Evolutionary conservation across 2,888 invertebrate genomes (phyloP).

Genomic region (Cryptus viduatorius): DNA sequence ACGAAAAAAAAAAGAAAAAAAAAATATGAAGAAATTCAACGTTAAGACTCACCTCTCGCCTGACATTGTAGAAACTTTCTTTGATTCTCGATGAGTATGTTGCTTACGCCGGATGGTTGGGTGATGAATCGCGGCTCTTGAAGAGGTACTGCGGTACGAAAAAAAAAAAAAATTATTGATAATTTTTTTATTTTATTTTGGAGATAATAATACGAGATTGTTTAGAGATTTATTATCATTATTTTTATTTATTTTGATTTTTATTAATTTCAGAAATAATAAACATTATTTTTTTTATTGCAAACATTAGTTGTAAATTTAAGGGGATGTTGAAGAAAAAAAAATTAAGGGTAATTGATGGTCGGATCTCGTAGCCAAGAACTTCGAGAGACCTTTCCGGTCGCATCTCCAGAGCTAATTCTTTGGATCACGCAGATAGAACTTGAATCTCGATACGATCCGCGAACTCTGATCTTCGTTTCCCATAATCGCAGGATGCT

Average conservation of each 20-base stretch:
- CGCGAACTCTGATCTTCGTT: conserved; percentile 11
- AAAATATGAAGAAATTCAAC: neutral
- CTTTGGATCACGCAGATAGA: conserved; percentile 17
- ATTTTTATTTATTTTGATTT: too few relatives aligned
- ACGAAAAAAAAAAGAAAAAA: conserved; percentile 3
- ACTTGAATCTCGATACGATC: conserved; percentile 10
- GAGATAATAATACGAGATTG: too few relatives aligned
- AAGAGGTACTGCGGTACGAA: conserved; percentile 86
- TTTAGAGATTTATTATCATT: too few relatives aligned
- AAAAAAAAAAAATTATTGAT: conserved; percentile 65
- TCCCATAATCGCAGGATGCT: conserved; percentile 58
- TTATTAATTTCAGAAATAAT: too few relatives aligned
- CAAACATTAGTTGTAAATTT: too few relatives aligned
- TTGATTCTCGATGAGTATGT: conserved; percentile 94
- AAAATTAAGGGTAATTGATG: neutral
- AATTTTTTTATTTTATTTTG: too few relatives aligned
- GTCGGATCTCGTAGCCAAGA: too few relatives aligned
- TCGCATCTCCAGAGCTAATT: conserved; percentile 8
- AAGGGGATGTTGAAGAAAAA: neutral
- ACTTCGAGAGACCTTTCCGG: too few relatives aligned
- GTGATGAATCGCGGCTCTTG: conserved; percentile 95
- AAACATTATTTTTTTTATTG: too few relatives aligned
- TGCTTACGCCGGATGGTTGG: conserved; percentile 94
- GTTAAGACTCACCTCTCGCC: conserved; percentile 90
- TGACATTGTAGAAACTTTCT: conserved; percentile 97